phyloP scores from a whole-genome alignment of 1,140 invertebrate species.

The Cherax quadricarinatus region DNA sequence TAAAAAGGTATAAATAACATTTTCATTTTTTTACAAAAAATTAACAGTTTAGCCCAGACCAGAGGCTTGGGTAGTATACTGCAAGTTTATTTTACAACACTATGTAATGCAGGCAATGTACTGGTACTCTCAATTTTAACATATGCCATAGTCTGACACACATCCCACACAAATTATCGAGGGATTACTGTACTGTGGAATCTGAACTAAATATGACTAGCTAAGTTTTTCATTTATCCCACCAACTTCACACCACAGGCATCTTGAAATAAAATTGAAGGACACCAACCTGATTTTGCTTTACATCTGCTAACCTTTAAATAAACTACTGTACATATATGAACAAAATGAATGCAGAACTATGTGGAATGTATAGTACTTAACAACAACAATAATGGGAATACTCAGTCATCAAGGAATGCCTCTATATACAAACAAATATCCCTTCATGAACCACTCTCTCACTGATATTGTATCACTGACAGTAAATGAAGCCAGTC shows the following conservation, averaged over 20 bases:
- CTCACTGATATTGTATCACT: conserved; percentile 1
- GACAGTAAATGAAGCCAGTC: conserved; percentile 11
- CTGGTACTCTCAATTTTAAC: no score
- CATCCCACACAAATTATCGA: neutral
- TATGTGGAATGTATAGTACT: conserved; percentile 64
- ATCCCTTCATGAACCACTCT: conserved; percentile 33
- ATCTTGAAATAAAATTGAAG: neutral
- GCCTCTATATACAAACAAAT: conserved; percentile 57
- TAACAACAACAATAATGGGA: conserved; percentile 60
- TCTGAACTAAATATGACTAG: neutral
- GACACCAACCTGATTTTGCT: neutral
- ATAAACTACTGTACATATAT: neutral
- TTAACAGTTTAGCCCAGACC: no score
- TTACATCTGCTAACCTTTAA: neutral
- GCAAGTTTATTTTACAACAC: no score
- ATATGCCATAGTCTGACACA: no score
- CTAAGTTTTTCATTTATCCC: neutral
- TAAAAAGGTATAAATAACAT: no score
- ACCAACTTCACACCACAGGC: conserved; percentile 5
- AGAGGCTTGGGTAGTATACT: no score
- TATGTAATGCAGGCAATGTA: no score
- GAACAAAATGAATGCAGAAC: neutral
- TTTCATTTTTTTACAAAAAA: no score
- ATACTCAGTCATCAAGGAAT: conserved; percentile 68
- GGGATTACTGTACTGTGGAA: neutral